phyloP scores from a whole-genome alignment of 2,888 invertebrate species.

The Drosophila prostipennis region DNA sequence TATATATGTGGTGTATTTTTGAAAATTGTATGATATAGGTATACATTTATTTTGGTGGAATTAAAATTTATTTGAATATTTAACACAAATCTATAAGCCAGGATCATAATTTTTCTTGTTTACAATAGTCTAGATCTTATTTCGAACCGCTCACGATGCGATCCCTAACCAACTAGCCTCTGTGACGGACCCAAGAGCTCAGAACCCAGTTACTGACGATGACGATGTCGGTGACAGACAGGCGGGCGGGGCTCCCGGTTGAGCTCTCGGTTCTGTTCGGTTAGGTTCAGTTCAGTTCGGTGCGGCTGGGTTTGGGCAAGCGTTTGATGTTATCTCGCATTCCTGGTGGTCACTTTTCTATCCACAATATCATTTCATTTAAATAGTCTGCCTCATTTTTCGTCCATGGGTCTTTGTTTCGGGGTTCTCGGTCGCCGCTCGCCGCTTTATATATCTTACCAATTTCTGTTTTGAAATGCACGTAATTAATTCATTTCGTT shows the following conservation, averaged over 20 bases:
- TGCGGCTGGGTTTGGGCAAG: slow-evolving; percentile 49
- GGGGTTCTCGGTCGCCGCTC: slow-evolving; percentile 32
- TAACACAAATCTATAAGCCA: too few relatives aligned
- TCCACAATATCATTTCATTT: slow-evolving; percentile 81
- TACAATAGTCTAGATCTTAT: too few relatives aligned
- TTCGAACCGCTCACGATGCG: slow-evolving; percentile 10
- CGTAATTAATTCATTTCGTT: slow-evolving; percentile 82
- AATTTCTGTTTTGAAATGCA: slow-evolving; percentile 74
- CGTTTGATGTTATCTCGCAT: slow-evolving; percentile 80
- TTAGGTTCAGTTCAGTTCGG: slow-evolving; percentile 10
- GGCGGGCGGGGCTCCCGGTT: slow-evolving; percentile 53
- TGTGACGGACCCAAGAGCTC: slow-evolving; percentile 53
- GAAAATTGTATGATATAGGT: too few relatives aligned
- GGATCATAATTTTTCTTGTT: too few relatives aligned
- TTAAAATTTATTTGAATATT: too few relatives aligned
- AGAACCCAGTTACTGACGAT: slow-evolving; percentile 29
- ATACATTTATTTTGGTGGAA: too few relatives aligned
- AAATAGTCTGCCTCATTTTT: slow-evolving; percentile 69
- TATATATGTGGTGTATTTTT: too few relatives aligned
- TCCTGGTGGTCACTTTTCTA: slow-evolving; percentile 82
- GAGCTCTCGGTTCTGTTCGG: slow-evolving; percentile 35
- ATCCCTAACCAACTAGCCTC: slow-evolving; percentile 44
- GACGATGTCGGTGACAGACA: slow-evolving; percentile 77
- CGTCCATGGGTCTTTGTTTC: slow-evolving; percentile 13
- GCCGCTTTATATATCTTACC: slow-evolving; percentile 37